These are phyloP conservation scores for Anoplophora glabripennis DNA, from an alignment of 1,140 invertebrate genomes.

Conservation along the genomic window DNA sequence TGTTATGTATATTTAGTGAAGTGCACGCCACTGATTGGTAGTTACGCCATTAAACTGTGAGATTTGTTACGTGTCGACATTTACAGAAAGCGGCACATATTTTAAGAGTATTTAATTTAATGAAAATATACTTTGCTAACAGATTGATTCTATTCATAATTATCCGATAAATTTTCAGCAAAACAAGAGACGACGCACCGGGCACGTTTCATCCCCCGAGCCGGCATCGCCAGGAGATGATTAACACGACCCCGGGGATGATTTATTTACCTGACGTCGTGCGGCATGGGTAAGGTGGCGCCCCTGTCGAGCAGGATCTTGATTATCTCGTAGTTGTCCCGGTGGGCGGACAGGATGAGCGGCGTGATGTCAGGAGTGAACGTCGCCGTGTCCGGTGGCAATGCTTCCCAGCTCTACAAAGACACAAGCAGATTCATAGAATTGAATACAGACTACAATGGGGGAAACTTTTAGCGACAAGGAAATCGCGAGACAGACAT, in stretches of 20 bases:
- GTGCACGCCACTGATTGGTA: too few species aligned
- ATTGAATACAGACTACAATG: too few species aligned
- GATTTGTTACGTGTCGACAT: too few species aligned
- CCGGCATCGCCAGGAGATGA: neutral
- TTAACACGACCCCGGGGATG: neutral
- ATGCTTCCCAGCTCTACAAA: constrained; percentile 84
- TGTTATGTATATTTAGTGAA: too few species aligned
- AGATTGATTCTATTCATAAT: too few species aligned
- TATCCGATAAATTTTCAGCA: constrained; percentile 7
- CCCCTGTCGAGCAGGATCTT: constrained; percentile 93
- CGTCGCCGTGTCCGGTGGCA: constrained; percentile 84
- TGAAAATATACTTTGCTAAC: too few species aligned
- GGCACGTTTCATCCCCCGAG: neutral
- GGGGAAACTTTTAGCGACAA: too few species aligned
- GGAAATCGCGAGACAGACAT: too few species aligned
- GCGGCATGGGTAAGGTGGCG: constrained; percentile 82
- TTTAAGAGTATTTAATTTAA: too few species aligned
- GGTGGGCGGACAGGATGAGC: constrained; percentile 90
- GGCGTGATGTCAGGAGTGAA: constrained; percentile 98
- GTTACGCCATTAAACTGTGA: too few species aligned
- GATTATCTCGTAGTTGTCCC: constrained; percentile 98
- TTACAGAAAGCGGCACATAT: too few species aligned
- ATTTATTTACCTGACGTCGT: constrained; percentile 72
- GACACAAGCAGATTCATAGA: neutral
- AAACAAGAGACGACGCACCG: neutral